Conservation (phyloP, 1,140 invertebrate species). For the Mylabris phalerata region DNA sequence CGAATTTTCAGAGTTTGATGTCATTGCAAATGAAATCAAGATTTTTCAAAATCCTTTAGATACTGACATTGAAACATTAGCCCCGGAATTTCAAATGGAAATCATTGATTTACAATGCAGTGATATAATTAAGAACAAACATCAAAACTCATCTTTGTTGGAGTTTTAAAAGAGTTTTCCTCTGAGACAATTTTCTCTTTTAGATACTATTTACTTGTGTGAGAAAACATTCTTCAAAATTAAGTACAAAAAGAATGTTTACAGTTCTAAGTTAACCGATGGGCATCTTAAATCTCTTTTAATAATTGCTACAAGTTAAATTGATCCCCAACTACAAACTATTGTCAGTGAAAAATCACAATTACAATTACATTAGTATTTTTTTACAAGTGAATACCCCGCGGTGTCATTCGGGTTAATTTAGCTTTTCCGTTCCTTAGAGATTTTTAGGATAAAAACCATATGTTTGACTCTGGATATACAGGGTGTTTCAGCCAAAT, state of each 20-base stretch:
- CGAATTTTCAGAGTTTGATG: conserved; percentile 22
- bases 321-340: not conserved
- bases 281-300: conserved; percentile 15
- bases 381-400: not conserved
- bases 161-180: conserved; percentile 23
- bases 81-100: conserved; percentile 29
- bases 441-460: no score
- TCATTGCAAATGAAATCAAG: conserved; percentile 27
- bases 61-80: conserved; percentile 23
- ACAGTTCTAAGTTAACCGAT: conserved; percentile 22
- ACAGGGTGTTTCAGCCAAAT: no score
- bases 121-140: conserved; percentile 24
- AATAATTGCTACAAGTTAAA: conserved; percentile 17
- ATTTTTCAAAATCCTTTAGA: conserved; percentile 28
- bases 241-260: conserved; percentile 24
- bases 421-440: no score
- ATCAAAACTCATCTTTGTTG: conserved; percentile 16
- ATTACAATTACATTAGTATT: not conserved
- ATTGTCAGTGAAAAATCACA: conserved; percentile 19
- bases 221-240: conserved; percentile 24
- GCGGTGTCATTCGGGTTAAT: no score
- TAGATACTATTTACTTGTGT: conserved; percentile 20
- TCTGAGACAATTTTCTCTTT: conserved; percentile 17
- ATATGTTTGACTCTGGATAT: no score
- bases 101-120: conserved; percentile 27